phyloP scores from a whole-genome alignment of 2,797 vertebrate genomes.

The Cetoscarus ocellatus region DNA sequence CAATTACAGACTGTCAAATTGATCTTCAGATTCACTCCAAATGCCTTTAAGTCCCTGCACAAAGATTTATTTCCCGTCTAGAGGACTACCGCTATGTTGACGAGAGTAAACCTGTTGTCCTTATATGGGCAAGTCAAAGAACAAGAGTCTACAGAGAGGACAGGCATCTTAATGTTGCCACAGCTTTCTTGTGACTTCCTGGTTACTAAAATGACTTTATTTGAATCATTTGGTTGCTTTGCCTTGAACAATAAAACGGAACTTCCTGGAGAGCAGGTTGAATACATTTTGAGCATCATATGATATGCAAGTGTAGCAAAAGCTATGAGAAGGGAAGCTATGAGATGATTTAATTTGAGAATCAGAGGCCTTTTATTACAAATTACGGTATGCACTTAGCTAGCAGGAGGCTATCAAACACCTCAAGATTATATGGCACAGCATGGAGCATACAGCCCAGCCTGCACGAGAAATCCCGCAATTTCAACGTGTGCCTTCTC shows the following conservation, averaged over 20 bases:
- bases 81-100: conserved; percentile 15
- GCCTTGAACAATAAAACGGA: not conserved
- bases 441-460: conserved; percentile 23
- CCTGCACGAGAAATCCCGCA: conserved; percentile 43
- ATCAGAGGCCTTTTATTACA: conserved; percentile 51
- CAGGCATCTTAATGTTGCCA: conserved; percentile 44
- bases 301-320: not conserved
- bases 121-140: conserved; percentile 76
- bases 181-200: conserved; percentile 63
- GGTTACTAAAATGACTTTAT: conserved; percentile 15
- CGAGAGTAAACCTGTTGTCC: conserved; percentile 61
- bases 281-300: conserved; percentile 18
- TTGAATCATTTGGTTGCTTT: no score
- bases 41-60: not conserved
- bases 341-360: not conserved
- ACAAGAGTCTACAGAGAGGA: conserved; percentile 13
- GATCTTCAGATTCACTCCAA: not conserved
- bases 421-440: conserved; percentile 5
- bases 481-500: conserved; percentile 22
- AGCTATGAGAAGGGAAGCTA: no score
- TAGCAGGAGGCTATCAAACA: conserved; percentile 12
- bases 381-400: conserved; percentile 31
- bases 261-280: conserved; percentile 19
- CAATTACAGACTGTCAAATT: not conserved
- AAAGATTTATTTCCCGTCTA: conserved; percentile 48